A percentile compares a stretch with the other conserved stretches of the same genome.
Conservation (phyloP, 2,888 invertebrate species). For the Synanthedon myopaeformis region DNA sequence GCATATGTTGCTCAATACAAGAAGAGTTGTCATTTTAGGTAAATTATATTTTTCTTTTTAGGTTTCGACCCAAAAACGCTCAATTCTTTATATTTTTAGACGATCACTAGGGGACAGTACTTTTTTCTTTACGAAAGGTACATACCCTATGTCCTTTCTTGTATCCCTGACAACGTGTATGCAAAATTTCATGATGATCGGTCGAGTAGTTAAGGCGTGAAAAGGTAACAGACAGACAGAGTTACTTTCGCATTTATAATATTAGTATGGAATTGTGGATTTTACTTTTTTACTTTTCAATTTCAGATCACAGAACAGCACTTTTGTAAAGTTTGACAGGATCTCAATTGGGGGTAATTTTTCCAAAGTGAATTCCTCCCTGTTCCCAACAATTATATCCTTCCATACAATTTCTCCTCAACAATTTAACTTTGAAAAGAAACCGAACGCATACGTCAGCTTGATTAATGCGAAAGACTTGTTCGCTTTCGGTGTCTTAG, state of each 20-base stretch:
- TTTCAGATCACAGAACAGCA: constrained; percentile 33
- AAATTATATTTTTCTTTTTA: constrained; percentile 6
- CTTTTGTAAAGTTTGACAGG: constrained; percentile 27
- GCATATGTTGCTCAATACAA: constrained; percentile 33
- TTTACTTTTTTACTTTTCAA: background rate
- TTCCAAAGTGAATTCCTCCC: constrained; percentile 18
- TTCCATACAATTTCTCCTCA: constrained; percentile 13
- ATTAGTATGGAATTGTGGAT: too few relatives aligned
- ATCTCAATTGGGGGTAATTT: constrained; percentile 35
- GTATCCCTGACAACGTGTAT: too few relatives aligned
- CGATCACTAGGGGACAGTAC: too few relatives aligned
- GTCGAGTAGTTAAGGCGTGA: too few relatives aligned
- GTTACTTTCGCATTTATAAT: too few relatives aligned
- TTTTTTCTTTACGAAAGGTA: too few relatives aligned
- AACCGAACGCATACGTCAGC: constrained; percentile 18
- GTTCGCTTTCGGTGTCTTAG: constrained; percentile 34
- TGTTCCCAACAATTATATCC: constrained; percentile 37
- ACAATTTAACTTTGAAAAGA: constrained; percentile 19
- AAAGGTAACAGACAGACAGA: too few relatives aligned
- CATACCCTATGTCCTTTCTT: too few relatives aligned
- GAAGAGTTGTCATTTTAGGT: constrained; percentile 31
- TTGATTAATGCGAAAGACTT: constrained; percentile 22
- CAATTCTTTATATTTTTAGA: too few relatives aligned
- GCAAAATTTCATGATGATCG: too few relatives aligned
- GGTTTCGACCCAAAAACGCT: too few relatives aligned